Base-by-base conservation (phyloP, 1,140 invertebrate genomes). In the Pteromalus puparum region DNA sequence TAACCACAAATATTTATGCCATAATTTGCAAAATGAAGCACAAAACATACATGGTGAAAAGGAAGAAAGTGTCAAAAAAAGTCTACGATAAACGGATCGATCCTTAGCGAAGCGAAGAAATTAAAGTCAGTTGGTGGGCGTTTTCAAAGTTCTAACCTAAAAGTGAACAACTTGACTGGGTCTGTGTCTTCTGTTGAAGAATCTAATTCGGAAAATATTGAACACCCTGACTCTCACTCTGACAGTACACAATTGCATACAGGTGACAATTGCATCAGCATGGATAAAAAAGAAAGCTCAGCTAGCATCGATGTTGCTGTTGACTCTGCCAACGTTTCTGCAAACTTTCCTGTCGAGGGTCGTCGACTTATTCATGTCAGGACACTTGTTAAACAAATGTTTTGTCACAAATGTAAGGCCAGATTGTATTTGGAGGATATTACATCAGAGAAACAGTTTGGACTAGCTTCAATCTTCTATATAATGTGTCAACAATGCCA, bases 41-140 rank as follows among this genome's bases (percentile, higher is more conserved):
- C 38, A 38, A 34, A 38, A 38, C 38, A 38, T 38, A 0, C 38
- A 38, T 38, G 38, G 38, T 0, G 48, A 76, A 86, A 87, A 78
- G 13, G 61, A 53, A 70, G 67, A 24, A 28, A 46, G 61, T 73
- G 1, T 24, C 24, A 7, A 28, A 72, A 72, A 72, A 72, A 72
- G 24, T 72, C 13, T 72, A 65, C 61, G 0, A 65, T 2, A 65
- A 65, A 21, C 61, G 61, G 61, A 5, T 5, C n/a, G 18, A 65
- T 3, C 61, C 15, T 6, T n/a, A 21, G 61, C 38, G 61, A 65
- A n/a, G n/a, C n/a, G n/a, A n/a, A n/a, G n/a, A n/a, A n/a, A n/a
- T n/a, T n/a, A n/a, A 65, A 18, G 61, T n/a, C 61, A 65, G n/a
- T 18, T 65, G 61, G 15, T 21, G 15, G 61, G 61, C n/a, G n/a